These are phyloP conservation scores for Alfaro cultratus DNA, from an alignment of 2,797 vertebrate genomes.

Conservation along the genomic window DNA sequence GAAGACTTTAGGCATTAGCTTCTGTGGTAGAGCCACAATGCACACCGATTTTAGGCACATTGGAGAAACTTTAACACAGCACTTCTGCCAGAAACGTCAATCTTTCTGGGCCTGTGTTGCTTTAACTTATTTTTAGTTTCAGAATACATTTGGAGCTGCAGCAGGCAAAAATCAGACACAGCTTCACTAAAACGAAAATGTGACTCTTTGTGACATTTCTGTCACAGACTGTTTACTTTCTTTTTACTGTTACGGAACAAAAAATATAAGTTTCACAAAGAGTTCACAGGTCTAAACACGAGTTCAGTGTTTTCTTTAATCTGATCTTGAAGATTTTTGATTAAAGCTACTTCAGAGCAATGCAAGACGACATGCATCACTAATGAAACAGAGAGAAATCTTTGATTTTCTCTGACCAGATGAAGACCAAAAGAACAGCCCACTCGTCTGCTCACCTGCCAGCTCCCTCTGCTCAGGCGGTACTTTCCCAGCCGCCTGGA, in stretches of 20 bases:
- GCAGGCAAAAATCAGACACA: neutral
- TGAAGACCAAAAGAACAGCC: neutral
- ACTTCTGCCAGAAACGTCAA: neutral
- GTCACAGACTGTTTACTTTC: neutral
- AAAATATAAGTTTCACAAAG: neutral
- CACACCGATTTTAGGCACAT: neutral
- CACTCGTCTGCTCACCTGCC: conserved; percentile 83
- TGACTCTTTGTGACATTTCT: neutral
- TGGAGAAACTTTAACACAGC: neutral
- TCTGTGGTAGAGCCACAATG: too few species aligned
- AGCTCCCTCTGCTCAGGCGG: conserved; percentile 92
- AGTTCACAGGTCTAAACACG: neutral
- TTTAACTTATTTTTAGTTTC: neutral
- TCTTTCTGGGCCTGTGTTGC: neutral
- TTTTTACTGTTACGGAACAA: neutral
- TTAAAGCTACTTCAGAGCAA: neutral
- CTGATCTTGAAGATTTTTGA: neutral
- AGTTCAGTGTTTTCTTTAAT: neutral
- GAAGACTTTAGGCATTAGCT: too few species aligned
- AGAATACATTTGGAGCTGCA: neutral
- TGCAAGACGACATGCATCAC: neutral
- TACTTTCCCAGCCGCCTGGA: conserved; percentile 93
- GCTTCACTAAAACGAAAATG: neutral
- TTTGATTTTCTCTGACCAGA: neutral
- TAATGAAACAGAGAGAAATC: neutral